phyloP scores from a whole-genome alignment of 2,113 vertebrate genomes.

The Ceyx margarethae region DNA sequence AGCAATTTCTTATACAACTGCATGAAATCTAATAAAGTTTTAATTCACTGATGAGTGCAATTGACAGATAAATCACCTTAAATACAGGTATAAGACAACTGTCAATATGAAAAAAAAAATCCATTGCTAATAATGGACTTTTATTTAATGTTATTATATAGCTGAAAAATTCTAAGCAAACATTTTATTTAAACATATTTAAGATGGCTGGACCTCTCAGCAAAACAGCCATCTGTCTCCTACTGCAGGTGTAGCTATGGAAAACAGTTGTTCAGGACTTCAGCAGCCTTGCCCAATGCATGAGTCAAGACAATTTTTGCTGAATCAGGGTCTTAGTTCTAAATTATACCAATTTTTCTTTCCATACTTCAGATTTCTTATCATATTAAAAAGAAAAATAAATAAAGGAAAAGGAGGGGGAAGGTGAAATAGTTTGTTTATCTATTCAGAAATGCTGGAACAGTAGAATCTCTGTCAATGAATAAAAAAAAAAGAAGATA shows the following conservation, averaged over 20 bases:
- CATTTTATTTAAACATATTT: constrained; percentile 1
- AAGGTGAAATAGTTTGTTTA: background rate
- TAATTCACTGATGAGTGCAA: background rate
- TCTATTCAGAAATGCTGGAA: background rate
- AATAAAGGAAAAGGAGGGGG: fast-evolving
- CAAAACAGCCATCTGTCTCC: background rate
- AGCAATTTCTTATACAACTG: background rate
- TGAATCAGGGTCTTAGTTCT: constrained; percentile 37
- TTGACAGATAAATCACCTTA: background rate
- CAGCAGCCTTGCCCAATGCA: background rate
- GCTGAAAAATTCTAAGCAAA: background rate
- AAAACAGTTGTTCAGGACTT: constrained; percentile 5
- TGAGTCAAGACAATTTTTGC: constrained; percentile 2
- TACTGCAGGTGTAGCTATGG: background rate
- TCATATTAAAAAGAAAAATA: background rate
- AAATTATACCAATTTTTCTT: constrained; percentile 56
- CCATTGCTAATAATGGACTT: background rate
- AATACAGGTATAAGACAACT: background rate
- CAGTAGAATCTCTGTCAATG: background rate
- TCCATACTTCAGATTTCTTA: background rate
- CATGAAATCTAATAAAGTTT: background rate
- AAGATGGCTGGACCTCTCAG: background rate
- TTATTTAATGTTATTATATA: background rate
- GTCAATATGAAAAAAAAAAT: background rate
- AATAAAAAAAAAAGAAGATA: background rate